Evolutionary conservation across 2,797 vertebrate species (phyloP), one percentile per base, ranked within the genome.

Genomic region (Vespertilio murinus): DNA sequence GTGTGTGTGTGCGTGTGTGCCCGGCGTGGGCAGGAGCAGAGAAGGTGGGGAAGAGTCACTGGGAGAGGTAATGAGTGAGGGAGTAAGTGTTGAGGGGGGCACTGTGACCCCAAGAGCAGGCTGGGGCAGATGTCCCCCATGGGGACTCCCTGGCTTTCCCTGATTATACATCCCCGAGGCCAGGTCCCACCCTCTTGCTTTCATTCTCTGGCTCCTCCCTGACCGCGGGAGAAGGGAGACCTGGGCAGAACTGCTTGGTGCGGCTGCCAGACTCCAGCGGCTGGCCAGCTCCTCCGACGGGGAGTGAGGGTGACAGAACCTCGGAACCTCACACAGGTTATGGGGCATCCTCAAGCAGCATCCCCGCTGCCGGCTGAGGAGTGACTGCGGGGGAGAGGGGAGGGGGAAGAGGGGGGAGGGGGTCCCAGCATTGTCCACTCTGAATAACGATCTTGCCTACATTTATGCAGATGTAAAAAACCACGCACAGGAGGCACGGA

Each of bases 401-500:
- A n/a, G n/a, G n/a, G n/a, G n/a, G n/a, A n/a, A n/a, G n/a, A n/a
- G n/a, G 42, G 42, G 42, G 42, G 40, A 8, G 40, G 8, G 42
- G 1, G 42, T 42, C 42, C 42, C 23, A n/a, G 20, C 2, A 23
- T 35, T 56, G 22, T 83, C 22, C 74, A 11, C 12, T 25, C 49
- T 49, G 42, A 88, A 45, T 67, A 49, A n/a, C 28, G 2, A 5
- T 82, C 33, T 56, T 87, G 47, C 69, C 40, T 4, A 1, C 40
- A 33, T 49, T 80, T 59, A 69, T 6, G 47, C 40, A 74, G 23
- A 25, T 54, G 40, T n/a, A 18, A 67, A 47, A 86, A 79, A 42
- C 25, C 56, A 28, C 2, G 8, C 38, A 4, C 17, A n/a, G 42
- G 49, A 38, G 0, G 1, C 0, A 0, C 0, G 0, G 45, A 4